A percentile compares a stretch with the other conserved stretches of the same genome.
phyloP scores from a whole-genome alignment of 2,113 vertebrate species.

The Lates calcarifer region DNA sequence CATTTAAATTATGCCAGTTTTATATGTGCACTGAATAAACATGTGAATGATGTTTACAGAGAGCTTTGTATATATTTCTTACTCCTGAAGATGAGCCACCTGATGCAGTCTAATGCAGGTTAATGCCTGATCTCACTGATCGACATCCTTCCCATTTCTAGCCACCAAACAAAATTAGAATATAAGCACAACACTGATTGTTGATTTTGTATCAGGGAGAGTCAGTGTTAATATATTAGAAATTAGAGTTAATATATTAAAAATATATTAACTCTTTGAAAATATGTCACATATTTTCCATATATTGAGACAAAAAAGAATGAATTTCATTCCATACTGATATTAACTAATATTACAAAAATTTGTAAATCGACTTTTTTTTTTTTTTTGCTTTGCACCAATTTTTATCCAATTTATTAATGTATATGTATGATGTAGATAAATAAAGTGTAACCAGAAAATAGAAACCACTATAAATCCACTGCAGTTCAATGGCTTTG shows the following conservation, averaged over 20 bases:
- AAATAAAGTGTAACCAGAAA: background rate
- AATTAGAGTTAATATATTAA: too few species aligned
- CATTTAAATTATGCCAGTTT: slow-evolving; percentile 80
- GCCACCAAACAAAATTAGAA: background rate
- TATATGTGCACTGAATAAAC: slow-evolving; percentile 81
- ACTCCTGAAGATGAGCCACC: too few species aligned
- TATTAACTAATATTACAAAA: too few species aligned
- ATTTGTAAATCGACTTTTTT: too few species aligned
- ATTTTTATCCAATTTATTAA: too few species aligned
- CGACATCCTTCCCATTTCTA: background rate
- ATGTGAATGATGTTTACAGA: slow-evolving; percentile 63
- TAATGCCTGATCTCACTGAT: background rate
- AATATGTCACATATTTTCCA: background rate
- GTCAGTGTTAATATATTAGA: too few species aligned
- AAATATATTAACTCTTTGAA: background rate
- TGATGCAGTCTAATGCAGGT: too few species aligned
- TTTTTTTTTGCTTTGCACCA: too few species aligned
- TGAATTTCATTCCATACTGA: background rate
- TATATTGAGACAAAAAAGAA: background rate
- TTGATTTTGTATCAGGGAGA: too few species aligned
- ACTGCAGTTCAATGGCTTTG: background rate
- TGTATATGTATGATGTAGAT: background rate
- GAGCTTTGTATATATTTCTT: background rate
- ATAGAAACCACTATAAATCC: background rate
- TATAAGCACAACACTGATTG: background rate